Conservation (phyloP, 2,797 vertebrate species). For the Pterois miles region DNA sequence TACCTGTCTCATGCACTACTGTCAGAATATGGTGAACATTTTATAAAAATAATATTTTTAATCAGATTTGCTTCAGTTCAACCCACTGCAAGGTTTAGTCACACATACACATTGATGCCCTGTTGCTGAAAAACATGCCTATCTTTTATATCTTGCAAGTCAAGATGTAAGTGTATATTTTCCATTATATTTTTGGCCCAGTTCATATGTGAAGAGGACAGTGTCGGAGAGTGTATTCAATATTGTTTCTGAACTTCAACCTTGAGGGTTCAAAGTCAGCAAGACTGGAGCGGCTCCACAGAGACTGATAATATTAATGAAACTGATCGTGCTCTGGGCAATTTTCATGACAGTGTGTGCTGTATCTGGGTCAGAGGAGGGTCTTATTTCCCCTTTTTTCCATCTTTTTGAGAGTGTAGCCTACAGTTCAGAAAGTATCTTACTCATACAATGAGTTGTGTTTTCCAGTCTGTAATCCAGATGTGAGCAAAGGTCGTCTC, state of each 20-base stretch:
- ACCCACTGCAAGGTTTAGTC: too few species aligned
- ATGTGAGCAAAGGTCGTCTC: not conserved
- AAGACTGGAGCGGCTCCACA: conserved; percentile 36
- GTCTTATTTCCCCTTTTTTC: not conserved
- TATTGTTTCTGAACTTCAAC: conserved; percentile 4
- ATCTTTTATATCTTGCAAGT: not conserved
- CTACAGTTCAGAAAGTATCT: not conserved
- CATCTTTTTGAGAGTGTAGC: not conserved
- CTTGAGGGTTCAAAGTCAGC: conserved; percentile 8
- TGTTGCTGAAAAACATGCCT: not conserved
- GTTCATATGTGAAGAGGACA: not conserved
- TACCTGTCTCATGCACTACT: too few species aligned
- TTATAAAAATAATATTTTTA: too few species aligned
- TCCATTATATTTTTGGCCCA: not conserved
- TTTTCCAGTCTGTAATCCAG: not conserved
- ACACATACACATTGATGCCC: not conserved
- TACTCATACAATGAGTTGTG: not conserved
- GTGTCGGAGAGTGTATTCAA: not conserved
- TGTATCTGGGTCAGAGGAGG: conserved; percentile 39
- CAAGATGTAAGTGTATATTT: not conserved
- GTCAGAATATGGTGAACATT: too few species aligned
- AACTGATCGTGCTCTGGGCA: conserved; percentile 8
- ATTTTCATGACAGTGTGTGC: not conserved
- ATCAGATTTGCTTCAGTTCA: too few species aligned
- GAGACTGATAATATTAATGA: conserved; percentile 20